Conservation (phyloP, 2,888 invertebrate genomes). For the Stegana nigrithorax region DNA sequence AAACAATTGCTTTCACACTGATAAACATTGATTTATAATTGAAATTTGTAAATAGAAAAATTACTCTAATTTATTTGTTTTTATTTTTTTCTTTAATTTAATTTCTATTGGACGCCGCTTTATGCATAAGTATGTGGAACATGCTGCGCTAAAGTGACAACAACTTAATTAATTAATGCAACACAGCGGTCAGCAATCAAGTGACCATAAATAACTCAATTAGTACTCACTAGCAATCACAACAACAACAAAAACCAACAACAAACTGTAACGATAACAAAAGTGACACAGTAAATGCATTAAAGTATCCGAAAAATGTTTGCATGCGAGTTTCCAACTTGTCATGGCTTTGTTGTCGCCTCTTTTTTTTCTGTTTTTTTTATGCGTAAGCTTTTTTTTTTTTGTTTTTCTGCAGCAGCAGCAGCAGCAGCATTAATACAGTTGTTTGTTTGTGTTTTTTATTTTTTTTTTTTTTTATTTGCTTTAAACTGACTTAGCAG, state of each 20-base stretch:
- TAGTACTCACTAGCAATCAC: neutral
- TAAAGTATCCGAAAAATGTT: constrained; percentile 4
- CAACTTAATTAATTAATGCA: constrained; percentile 9
- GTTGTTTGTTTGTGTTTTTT: no score
- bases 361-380: neutral
- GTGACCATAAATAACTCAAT: constrained; percentile 18
- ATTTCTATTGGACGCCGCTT: no score
- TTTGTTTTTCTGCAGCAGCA: no score
- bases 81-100: no score
- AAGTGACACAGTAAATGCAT: constrained; percentile 18
- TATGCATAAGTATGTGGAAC: no score
- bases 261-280: neutral
- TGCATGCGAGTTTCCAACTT: no score
- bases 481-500: neutral
- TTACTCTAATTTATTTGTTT: no score
- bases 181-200: constrained; percentile 1
- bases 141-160: neutral
- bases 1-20: no score
- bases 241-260: neutral
- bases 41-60: no score
- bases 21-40: no score
- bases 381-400: neutral
- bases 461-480: neutral
- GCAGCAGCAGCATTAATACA: no score
- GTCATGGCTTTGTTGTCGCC: neutral